Evolutionary conservation across 2,888 invertebrate genomes (phyloP), one percentile per base, ranked within the genome.

Genomic region (Strigamia maritima): DNA sequence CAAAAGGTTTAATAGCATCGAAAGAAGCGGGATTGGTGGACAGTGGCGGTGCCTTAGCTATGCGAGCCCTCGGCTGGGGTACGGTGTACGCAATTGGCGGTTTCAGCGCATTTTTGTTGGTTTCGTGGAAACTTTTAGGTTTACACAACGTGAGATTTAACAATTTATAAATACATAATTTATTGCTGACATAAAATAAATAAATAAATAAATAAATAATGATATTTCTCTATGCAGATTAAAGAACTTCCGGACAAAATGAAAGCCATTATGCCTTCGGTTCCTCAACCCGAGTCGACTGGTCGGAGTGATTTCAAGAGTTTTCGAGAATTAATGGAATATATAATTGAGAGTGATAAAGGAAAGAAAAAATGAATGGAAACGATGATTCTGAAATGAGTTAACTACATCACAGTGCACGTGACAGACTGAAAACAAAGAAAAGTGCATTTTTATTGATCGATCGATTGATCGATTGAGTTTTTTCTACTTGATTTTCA

Each of bases 281-380:
- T 95, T 82, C 92, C 93, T 12, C 94, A 90, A 85, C 93, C 92
- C 84, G 88, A 93, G 84, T 92, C 94, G 0, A 90, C 90, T 83
- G 93, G 95, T 82, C 90, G 94, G 84, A 94, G 93, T 35, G 96
- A 97, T 84, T 97, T 97, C 84, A 91, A 90, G 82, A 92, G 93
- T 80, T 86, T 97, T 44, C 93, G 92, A 83, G 96, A 97, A 86
- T 88, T 97, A 44, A 87, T 96, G 83, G 91, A 90, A 82, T 97
- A 96, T 86, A 85, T 94, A 19, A 84, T 85, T 49, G 84, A 86
- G 77, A 85, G 86, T 81, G 85, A 85, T 81, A 83, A 84, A 24
- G 84, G 84, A 60, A 60, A 60, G 60, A 60, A 60, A 19, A 60
- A 60, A 19, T 60, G 19, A 24, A 60, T 10, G 6, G 54, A 54